Conservation (phyloP, 1,140 invertebrate genomes). For the Sitobion miscanthi region DNA sequence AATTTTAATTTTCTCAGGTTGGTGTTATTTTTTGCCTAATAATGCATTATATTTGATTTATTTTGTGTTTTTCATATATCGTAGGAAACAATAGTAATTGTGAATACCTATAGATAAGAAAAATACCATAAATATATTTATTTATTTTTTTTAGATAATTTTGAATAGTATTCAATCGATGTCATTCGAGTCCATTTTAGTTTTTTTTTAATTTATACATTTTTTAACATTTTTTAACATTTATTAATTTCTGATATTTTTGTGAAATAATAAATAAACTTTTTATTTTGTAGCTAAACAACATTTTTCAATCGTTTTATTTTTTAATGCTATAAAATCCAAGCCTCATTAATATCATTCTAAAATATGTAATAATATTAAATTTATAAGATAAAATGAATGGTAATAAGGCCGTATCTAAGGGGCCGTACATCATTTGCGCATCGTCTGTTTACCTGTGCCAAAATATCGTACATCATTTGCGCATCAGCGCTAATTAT, state of each 20-base stretch:
- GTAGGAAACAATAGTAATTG: background rate
- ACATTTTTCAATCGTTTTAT: background rate
- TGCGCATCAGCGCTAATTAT: too few species aligned
- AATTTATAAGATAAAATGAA: background rate
- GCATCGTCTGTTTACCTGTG: too few species aligned
- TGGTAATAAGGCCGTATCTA: too few species aligned
- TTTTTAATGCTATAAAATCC: background rate
- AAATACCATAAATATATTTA: background rate
- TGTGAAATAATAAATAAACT: background rate
- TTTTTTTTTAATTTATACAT: background rate
- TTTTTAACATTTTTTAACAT: too few species aligned
- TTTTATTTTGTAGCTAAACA: background rate
- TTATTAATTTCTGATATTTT: background rate
- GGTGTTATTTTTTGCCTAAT: background rate
- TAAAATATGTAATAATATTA: background rate
- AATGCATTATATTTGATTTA: background rate
- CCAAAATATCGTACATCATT: too few species aligned
- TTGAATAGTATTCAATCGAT: background rate
- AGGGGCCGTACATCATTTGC: too few species aligned
- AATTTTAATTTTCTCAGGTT: background rate
- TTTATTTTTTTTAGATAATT: background rate
- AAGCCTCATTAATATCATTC: background rate
- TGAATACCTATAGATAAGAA: background rate
- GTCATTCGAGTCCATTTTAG: background rate
- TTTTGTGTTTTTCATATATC: background rate